Percentiles rank a stretch among this genome's conserved stretches.
These are phyloP conservation scores for Diloba caeruleocephala DNA, from an alignment of 2,888 invertebrate species.

Conservation along the genomic window DNA sequence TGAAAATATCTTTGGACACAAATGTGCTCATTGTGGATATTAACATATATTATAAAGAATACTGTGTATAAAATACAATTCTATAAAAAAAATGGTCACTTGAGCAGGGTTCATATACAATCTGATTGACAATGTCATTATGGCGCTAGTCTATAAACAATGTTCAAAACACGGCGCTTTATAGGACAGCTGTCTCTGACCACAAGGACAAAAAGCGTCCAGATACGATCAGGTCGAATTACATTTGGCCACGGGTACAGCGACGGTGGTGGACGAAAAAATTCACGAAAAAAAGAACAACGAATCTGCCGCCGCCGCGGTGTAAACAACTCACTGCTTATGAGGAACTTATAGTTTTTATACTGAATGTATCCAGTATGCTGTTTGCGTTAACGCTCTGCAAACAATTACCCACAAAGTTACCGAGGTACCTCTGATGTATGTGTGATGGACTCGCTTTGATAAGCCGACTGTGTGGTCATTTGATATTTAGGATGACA, in stretches of 20 bases:
- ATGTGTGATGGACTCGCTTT: conserved; percentile 57
- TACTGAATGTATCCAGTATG: conserved; percentile 57
- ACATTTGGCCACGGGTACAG: conserved; percentile 80
- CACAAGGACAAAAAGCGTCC: conserved; percentile 84
- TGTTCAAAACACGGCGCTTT: conserved; percentile 74
- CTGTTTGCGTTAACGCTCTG: conserved; percentile 64
- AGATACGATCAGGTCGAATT: conserved; percentile 88
- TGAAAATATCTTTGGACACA: too few species aligned
- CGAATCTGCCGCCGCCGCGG: conserved; percentile 61
- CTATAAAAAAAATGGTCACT: conserved; percentile 39
- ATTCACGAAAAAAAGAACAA: conserved; percentile 64
- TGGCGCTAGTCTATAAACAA: conserved; percentile 76
- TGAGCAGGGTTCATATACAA: conserved; percentile 36
- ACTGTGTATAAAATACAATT: conserved; percentile 21
- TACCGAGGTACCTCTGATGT: conserved; percentile 51
- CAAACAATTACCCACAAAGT: conserved; percentile 63
- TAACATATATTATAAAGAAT: too few species aligned
- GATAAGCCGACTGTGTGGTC: conserved; percentile 64
- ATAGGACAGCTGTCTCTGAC: conserved; percentile 86
- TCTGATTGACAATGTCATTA: conserved; percentile 62
- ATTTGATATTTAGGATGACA: conserved; percentile 62
- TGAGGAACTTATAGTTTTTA: conserved; percentile 72
- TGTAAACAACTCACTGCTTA: conserved; percentile 80
- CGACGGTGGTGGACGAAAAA: conserved; percentile 70
- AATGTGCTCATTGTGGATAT: too few species aligned